These are phyloP conservation scores for Rhagonycha lutea DNA, from an alignment of 2,888 invertebrate genomes.

Conservation along the genomic window DNA sequence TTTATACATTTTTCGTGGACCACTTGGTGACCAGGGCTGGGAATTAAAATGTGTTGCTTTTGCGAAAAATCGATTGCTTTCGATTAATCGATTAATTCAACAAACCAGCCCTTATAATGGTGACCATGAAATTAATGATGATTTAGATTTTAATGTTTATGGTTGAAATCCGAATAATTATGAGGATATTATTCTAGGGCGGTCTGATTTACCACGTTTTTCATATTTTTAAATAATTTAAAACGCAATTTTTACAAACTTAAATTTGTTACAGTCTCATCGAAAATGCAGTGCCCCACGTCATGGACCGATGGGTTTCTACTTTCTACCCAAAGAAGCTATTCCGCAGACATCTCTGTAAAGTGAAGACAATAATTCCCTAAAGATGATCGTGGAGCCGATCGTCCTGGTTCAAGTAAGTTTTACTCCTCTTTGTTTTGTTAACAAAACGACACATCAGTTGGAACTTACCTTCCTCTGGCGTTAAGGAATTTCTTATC, in stretches of 20 bases:
- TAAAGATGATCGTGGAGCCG: conserved; percentile 98
- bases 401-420: conserved; percentile 98
- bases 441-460: conserved; percentile 47
- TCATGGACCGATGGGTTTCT: conserved; percentile 99
- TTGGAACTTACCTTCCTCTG: conserved; percentile 54
- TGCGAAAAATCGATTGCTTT: too few relatives aligned
- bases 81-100: too few relatives aligned
- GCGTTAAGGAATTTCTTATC: conserved; percentile 41
- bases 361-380: conserved; percentile 99
- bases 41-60: too few relatives aligned
- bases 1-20: background rate
- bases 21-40: too few relatives aligned
- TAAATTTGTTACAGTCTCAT: too few relatives aligned
- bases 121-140: conserved; percentile 61
- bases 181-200: conserved; percentile 75
- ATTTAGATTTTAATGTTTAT: conserved; percentile 66
- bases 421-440: conserved; percentile 41
- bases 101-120: too few relatives aligned
- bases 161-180: conserved; percentile 69
- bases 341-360: conserved; percentile 94
- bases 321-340: conserved; percentile 99
- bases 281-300: conserved; percentile 99
- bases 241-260: background rate
- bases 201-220: conserved; percentile 62
- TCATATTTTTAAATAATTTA: background rate